Percentiles rank a stretch among this genome's conserved stretches.
Conservation (phyloP, 2,888 invertebrate genomes). For the Cosmorhoe ocellata region DNA sequence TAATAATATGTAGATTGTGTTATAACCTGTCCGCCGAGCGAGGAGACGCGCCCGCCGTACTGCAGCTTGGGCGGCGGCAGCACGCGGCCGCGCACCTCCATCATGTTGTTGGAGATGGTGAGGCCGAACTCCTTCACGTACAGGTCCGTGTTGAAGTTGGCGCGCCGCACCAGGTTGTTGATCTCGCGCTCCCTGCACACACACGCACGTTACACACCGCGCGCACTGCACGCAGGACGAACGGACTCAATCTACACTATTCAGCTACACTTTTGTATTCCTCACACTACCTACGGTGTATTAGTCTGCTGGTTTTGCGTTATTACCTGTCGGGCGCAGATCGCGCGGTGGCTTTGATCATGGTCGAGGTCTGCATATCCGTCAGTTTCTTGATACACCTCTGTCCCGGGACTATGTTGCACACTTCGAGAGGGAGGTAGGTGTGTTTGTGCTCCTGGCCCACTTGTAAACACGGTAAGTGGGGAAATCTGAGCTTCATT, state of each 20-base stretch:
- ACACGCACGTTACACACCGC: background rate
- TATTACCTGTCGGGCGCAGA: conserved; percentile 91
- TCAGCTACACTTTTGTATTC: too few relatives aligned
- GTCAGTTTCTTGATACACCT: conserved; percentile 99
- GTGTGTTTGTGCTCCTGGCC: conserved; percentile 99
- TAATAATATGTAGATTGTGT: conserved; percentile 3
- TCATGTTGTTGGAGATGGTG: conserved; percentile 99
- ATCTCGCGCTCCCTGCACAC: conserved; percentile 94
- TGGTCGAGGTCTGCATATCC: conserved; percentile 99
- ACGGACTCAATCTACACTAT: too few relatives aligned
- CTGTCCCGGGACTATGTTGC: conserved; percentile 99
- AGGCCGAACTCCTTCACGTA: conserved; percentile 99
- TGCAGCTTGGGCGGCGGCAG: conserved; percentile 99
- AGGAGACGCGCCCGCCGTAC: conserved; percentile 98
- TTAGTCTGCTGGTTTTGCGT: too few relatives aligned
- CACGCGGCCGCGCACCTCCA: conserved; percentile 99
- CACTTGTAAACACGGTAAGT: conserved; percentile 99
- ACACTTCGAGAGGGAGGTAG: conserved; percentile 99
- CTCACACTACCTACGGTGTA: too few relatives aligned
- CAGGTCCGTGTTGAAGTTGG: conserved; percentile 99
- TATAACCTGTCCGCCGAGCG: conserved; percentile 91
- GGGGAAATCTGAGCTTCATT: conserved; percentile 98
- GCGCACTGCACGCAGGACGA: too few relatives aligned
- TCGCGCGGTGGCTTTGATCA: conserved; percentile 99
- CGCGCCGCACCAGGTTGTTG: conserved; percentile 97